Conservation (phyloP, 2,113 vertebrate species). For the Cyanistes caeruleus region DNA sequence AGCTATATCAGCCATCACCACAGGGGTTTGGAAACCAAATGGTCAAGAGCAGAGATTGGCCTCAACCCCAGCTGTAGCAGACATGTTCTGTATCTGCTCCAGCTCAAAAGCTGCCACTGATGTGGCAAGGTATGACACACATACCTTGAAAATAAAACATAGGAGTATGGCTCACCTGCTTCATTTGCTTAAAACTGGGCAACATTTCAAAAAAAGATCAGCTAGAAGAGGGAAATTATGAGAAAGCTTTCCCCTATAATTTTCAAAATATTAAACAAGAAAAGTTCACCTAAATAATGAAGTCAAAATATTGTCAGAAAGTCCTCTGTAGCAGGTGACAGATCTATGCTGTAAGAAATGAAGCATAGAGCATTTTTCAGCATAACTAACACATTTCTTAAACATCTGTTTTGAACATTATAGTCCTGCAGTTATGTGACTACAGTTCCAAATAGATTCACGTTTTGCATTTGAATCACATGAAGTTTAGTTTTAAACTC, state of each 20-base stretch:
- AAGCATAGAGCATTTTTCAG: background rate
- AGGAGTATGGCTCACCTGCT: background rate
- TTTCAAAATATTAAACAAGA: background rate
- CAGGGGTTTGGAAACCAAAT: background rate
- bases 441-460: background rate
- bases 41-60: background rate
- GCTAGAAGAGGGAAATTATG: background rate
- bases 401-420: background rate
- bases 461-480: rapidly evolving
- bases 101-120: background rate
- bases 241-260: background rate
- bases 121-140: background rate
- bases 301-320: background rate
- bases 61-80: background rate
- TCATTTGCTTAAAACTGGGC: background rate
- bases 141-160: background rate
- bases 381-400: background rate
- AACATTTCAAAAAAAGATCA: background rate
- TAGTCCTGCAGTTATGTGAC: background rate
- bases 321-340: background rate
- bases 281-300: background rate
- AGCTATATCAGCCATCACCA: background rate
- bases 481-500: background rate
- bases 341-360: background rate
- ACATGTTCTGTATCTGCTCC: background rate